Conservation (phyloP, 1,140 invertebrate genomes). For the Mylabris phalerata region DNA sequence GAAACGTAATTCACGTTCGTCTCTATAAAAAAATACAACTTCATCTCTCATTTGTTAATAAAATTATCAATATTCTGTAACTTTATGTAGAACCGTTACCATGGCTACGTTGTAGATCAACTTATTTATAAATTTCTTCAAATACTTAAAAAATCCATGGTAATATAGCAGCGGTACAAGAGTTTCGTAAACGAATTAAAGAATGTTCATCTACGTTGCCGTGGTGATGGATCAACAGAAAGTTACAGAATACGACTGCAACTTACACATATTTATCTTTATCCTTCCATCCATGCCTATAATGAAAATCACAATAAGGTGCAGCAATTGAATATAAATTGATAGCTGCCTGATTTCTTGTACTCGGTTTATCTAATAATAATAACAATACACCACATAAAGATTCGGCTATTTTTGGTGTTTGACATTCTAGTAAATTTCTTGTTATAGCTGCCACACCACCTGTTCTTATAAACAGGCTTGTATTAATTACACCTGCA, state of each 20-base stretch:
- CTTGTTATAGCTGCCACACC: constrained; percentile 76
- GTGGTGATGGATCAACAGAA: too few species aligned
- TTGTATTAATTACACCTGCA: constrained; percentile 74
- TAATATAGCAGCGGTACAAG: too few species aligned
- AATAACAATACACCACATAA: constrained; percentile 80
- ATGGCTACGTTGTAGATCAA: too few species aligned
- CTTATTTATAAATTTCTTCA: too few species aligned
- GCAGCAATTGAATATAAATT: constrained; percentile 79
- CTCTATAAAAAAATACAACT: constrained; percentile 46
- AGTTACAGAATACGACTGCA: neutral
- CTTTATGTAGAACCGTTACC: too few species aligned
- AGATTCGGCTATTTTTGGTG: constrained; percentile 73
- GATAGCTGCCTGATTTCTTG: constrained; percentile 62
- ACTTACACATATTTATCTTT: constrained; percentile 27
- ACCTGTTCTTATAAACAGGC: constrained; percentile 71
- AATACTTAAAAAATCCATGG: too few species aligned
- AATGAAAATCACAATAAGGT: constrained; percentile 89
- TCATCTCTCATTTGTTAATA: too few species aligned
- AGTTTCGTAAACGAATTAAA: too few species aligned
- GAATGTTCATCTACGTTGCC: too few species aligned
- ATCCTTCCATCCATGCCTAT: constrained; percentile 46
- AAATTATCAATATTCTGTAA: too few species aligned
- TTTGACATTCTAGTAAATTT: constrained; percentile 73
- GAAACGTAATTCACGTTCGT: constrained; percentile 75
- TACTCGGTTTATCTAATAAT: constrained; percentile 80